Evolutionary conservation across 2,113 vertebrate genomes (phyloP).

Genomic region (Prunella himalayana): DNA sequence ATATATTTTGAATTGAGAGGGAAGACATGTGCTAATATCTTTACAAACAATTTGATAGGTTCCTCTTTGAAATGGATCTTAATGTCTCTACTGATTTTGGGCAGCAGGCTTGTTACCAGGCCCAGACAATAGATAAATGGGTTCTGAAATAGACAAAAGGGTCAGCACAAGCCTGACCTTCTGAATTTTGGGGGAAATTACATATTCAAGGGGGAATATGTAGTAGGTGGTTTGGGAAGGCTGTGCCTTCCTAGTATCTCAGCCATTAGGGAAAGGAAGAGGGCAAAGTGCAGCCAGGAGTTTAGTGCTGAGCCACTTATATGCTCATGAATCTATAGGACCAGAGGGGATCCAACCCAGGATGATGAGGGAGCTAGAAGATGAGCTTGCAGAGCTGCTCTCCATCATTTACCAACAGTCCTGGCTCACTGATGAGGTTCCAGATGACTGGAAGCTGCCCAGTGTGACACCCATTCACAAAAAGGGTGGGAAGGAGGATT

Average conservation of each 20-base stretch:
- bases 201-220: background rate
- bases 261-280: background rate
- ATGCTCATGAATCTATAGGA: background rate
- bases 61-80: background rate
- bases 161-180: background rate
- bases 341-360: no score
- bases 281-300: background rate
- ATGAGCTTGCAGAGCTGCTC: fast-evolving
- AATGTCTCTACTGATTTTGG: background rate
- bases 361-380: background rate
- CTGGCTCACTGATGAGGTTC: background rate
- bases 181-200: background rate
- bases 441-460: background rate
- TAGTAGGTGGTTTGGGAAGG: background rate
- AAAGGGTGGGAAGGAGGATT: background rate
- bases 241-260: background rate
- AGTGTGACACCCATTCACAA: no score
- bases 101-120: background rate
- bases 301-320: background rate
- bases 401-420: no score
- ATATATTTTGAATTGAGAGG: background rate
- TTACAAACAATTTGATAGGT: background rate
- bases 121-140: background rate
- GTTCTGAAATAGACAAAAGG: background rate
- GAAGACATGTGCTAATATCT: background rate